phyloP scores from a whole-genome alignment of 2,113 vertebrate genomes.

The Catagonus wagneri region DNA sequence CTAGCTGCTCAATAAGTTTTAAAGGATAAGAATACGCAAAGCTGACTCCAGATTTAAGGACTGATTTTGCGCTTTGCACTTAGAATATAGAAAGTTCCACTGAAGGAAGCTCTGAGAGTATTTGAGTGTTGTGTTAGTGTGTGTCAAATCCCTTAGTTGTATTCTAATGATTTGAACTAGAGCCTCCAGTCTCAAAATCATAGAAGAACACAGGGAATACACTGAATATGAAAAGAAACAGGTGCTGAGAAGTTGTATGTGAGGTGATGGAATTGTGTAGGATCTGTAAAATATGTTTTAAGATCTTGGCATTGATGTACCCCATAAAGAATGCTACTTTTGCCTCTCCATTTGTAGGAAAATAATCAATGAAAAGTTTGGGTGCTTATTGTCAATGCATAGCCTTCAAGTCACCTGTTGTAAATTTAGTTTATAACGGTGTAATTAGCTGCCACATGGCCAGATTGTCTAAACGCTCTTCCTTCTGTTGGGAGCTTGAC shows the following conservation, averaged over 20 bases:
- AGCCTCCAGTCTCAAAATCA: conserved; percentile 66
- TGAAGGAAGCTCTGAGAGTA: conserved; percentile 42
- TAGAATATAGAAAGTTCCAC: conserved; percentile 72
- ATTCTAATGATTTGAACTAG: background rate
- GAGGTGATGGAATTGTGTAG: background rate
- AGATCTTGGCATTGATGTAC: conserved; percentile 13
- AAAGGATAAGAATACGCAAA: conserved; percentile 76
- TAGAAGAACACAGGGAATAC: background rate
- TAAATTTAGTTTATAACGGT: conserved; percentile 87
- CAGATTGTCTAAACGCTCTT: conserved; percentile 85
- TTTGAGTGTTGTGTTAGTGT: background rate
- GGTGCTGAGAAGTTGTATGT: conserved; percentile 25
- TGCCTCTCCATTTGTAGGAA: conserved; percentile 72
- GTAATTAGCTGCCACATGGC: conserved; percentile 86
- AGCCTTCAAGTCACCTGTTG: conserved; percentile 78
- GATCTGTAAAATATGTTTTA: conserved; percentile 13
- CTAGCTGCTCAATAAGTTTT: conserved; percentile 82
- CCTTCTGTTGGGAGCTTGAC: conserved; percentile 81
- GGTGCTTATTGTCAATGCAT: conserved; percentile 76
- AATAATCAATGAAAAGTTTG: conserved; percentile 81
- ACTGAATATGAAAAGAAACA: conserved; percentile 66
- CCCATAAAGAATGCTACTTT: conserved; percentile 60
- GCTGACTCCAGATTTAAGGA: conserved; percentile 65
- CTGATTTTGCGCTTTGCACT: conserved; percentile 66
- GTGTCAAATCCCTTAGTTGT: background rate